Conservation (phyloP, 2,113 vertebrate species). For the Pangasianodon gigas region DNA sequence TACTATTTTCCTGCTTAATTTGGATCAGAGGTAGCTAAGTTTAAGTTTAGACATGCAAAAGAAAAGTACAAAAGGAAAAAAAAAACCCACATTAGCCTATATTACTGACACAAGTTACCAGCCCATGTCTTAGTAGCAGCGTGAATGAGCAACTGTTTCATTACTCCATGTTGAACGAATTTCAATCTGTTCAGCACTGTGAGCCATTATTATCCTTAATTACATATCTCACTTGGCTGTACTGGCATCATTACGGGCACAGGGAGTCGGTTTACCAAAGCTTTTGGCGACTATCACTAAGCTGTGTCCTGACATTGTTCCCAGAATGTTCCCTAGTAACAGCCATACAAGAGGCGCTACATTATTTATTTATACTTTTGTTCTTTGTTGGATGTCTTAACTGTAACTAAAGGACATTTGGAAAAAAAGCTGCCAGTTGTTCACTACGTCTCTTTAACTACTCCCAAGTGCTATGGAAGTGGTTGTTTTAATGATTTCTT, state of each 20-base stretch:
- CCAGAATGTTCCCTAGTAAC: neutral
- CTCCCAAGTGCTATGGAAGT: neutral
- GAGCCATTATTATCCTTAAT: conserved; percentile 17
- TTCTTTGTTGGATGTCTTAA: neutral
- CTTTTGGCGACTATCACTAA: neutral
- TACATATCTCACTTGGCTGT: conserved; percentile 11
- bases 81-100: neutral
- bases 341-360: neutral
- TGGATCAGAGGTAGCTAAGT: neutral
- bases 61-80: neutral
- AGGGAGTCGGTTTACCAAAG: neutral
- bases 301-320: neutral
- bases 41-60: neutral
- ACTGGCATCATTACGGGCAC: neutral
- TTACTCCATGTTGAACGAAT: neutral
- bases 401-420: neutral
- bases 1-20: neutral
- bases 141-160: neutral
- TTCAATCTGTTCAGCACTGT: conserved; percentile 7
- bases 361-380: neutral
- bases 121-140: neutral
- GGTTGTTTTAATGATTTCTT: neutral
- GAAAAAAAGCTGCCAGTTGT: neutral
- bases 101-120: neutral
- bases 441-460: neutral